A percentile compares a stretch with the other conserved stretches of the same genome.
phyloP scores from a whole-genome alignment of 2,113 vertebrate species.

The Muscicapa adusta region DNA sequence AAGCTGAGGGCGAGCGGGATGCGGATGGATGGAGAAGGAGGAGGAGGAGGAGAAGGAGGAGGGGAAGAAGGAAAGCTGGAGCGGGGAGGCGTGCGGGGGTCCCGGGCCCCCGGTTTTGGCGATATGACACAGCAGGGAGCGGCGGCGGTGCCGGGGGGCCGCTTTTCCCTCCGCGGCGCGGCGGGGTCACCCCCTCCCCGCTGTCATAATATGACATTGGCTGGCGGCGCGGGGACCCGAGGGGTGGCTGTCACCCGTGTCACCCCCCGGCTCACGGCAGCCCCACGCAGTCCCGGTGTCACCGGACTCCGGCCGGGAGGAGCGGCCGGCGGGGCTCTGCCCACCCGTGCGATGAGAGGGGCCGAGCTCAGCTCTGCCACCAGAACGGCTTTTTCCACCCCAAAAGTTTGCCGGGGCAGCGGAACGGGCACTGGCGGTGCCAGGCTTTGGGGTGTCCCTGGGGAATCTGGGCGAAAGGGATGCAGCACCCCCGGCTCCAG shows the following conservation, averaged over 20 bases:
- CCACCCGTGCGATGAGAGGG: neutral
- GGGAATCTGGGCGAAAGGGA: neutral
- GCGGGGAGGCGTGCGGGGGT: neutral
- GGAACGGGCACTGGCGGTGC: neutral
- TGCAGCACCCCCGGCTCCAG: neutral
- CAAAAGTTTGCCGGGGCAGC: neutral
- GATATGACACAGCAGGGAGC: slow-evolving; percentile 20
- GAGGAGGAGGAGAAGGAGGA: neutral
- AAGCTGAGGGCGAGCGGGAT: neutral
- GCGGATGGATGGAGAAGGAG: neutral
- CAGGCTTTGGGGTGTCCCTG: neutral
- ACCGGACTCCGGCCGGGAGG: neutral
- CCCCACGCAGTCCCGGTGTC: neutral
- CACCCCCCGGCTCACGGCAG: neutral
- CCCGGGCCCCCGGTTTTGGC: neutral
- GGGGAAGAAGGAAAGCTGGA: neutral
- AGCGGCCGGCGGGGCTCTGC: neutral
- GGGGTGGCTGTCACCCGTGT: neutral
- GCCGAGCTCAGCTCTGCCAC: neutral
- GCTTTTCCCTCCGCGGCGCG: neutral
- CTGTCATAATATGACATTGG: slow-evolving; percentile 44
- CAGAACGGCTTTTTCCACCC: neutral
- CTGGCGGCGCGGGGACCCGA: neutral
- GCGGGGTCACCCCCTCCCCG: neutral
- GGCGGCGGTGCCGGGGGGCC: neutral